These are phyloP conservation scores for Orchesella flavescens DNA, from an alignment of 2,888 invertebrate genomes.

Conservation along the genomic window DNA sequence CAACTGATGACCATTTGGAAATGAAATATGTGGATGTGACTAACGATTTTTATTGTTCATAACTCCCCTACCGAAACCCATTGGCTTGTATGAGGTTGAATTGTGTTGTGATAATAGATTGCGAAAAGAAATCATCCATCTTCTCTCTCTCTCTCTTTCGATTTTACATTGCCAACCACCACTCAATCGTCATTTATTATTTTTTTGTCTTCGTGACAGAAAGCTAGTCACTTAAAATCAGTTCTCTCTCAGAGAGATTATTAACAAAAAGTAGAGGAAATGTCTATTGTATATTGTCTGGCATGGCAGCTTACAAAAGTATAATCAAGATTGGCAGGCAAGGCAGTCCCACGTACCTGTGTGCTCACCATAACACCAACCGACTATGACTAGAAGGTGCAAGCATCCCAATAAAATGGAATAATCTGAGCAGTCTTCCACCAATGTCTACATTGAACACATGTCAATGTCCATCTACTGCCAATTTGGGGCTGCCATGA, in stretches of 20 bases:
- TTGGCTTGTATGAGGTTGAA: slow-evolving; percentile 2
- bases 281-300: slow-evolving; percentile 1
- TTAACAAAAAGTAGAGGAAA: slow-evolving; percentile 32
- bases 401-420: not conserved
- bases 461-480: slow-evolving; percentile 49
- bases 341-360: not conserved
- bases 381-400: not conserved
- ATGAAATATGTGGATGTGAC: slow-evolving; percentile 23
- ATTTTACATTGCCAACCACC: slow-evolving; percentile 12
- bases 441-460: slow-evolving; percentile 28
- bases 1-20: slow-evolving; percentile 38
- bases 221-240: not conserved
- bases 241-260: slow-evolving; percentile 11
- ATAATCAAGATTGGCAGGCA: slow-evolving; percentile 51
- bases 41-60: slow-evolving; percentile 45
- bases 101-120: slow-evolving; percentile 15
- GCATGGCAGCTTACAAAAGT: slow-evolving; percentile 23
- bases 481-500: slow-evolving; percentile 49
- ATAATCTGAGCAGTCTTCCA: slow-evolving; percentile 18
- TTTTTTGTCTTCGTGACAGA: slow-evolving; percentile 27
- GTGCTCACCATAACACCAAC: not conserved
- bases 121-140: slow-evolving; percentile 19
- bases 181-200: slow-evolving; percentile 13
- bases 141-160: not conserved
- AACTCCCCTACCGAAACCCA: slow-evolving; percentile 22